phyloP scores from a whole-genome alignment of 1,140 invertebrate genomes.

The Anoplophora glabripennis region DNA sequence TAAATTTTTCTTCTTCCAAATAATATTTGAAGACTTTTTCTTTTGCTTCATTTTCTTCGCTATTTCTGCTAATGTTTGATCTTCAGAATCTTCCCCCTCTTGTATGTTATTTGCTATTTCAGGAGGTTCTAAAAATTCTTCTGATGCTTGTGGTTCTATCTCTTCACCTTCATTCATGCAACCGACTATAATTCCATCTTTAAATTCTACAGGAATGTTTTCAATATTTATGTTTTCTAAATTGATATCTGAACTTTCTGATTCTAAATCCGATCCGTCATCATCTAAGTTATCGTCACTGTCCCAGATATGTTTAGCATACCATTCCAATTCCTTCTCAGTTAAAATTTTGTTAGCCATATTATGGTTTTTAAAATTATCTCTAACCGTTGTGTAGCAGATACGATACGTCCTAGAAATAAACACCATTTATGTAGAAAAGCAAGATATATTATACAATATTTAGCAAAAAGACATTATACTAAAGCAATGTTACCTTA shows the following conservation, averaged over 20 bases:
- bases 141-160: neutral
- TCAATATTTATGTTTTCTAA: neutral
- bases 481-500: too few species aligned
- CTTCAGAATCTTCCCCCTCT: neutral
- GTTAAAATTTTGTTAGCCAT: too few species aligned
- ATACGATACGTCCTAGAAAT: too few species aligned
- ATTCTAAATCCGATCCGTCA: neutral
- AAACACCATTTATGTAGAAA: too few species aligned
- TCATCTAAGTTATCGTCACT: neutral
- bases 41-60: neutral
- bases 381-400: too few species aligned
- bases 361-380: too few species aligned
- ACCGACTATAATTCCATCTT: neutral
- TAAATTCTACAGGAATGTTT: neutral
- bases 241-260: neutral
- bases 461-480: too few species aligned
- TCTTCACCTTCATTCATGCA: neutral
- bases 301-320: too few species aligned
- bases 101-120: neutral
- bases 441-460: too few species aligned
- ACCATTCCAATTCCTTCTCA: too few species aligned
- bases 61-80: neutral
- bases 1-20: conserved; percentile 2
- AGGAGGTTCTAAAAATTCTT: neutral
- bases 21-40: neutral